A percentile compares a stretch with the other conserved stretches of the same genome.
phyloP scores from a whole-genome alignment of 1,140 invertebrate species.

The Lepidurus apus region DNA sequence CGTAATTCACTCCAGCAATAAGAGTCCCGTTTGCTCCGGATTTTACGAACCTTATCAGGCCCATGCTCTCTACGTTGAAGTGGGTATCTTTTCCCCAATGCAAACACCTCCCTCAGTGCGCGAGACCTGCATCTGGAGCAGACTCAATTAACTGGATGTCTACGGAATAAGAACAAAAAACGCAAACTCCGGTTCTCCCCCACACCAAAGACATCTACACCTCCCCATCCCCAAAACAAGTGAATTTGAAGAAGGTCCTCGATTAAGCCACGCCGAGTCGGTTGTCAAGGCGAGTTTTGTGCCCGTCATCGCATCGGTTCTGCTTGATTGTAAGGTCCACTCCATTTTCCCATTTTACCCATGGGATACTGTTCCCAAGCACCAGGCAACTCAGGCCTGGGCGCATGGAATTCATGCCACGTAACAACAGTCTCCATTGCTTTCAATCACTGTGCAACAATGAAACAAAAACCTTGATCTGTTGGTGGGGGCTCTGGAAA shows the following conservation, averaged over 20 bases:
- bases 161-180: neutral
- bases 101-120: neutral
- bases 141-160: neutral
- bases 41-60: conserved; percentile 12
- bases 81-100: no score
- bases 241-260: neutral
- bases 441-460: neutral
- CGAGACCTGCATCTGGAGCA: neutral
- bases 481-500: neutral
- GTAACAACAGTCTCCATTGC: neutral
- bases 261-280: conserved; percentile 12
- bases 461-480: neutral
- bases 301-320: conserved; percentile 20
- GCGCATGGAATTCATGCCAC: neutral
- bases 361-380: conserved; percentile 6
- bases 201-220: neutral
- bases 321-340: conserved; percentile 18
- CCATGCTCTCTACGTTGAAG: neutral
- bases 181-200: no score
- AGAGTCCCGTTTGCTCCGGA: neutral
- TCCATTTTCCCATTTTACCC: neutral
- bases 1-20: conserved; percentile 11
- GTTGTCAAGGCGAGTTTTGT: conserved; percentile 8
- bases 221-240: neutral
- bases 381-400: neutral